Evolutionary conservation across 1,140 invertebrate species (phyloP), one percentile per base, ranked within the genome.

Genomic region (Drosophila erecta): DNA sequence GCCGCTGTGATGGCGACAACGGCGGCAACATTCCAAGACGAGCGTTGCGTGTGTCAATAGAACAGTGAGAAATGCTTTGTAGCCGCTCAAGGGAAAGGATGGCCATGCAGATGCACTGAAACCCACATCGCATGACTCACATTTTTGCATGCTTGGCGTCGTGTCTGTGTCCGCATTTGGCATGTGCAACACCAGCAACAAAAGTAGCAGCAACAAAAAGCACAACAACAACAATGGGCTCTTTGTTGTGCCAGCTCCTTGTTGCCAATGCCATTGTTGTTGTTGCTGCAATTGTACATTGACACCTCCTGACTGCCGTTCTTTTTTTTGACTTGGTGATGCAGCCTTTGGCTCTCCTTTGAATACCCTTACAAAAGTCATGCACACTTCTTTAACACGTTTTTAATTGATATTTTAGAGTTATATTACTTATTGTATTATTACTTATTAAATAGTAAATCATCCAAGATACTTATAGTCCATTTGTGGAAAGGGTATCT

Each of bases 241-340:
- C 79, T 86, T 86, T 86, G 83, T 86, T 87, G 66, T 58, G 62
- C 49, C 51, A 59, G 56, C 62, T 60, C 58, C 69, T 69, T 76
- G 62, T 76, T 56, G 47, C 24, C 58, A 57, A 43, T 15, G 58
- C 33, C 27, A 43, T 47, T 65, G 55, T 50, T 73, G 80, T 49
- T 77, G 81, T 17, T 77, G 74, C 62, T 50, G 83, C 83, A 87
- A 83, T 86, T 86, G 83, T 86, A 86, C 83, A 86, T 86, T 86
- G 83, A 87, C 83, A 86, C 83, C 83, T 86, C 72, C 70, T 83
- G 64, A 17, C 30, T 72, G 75, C 75, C 40, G 27, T 27, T 37
- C 33, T 38, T 61, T 15, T 58, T 15, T 60, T 83, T 69, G 47
- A 15, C 4, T 22, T 37, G 44, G 49, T 51, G 14, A 38, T 38